These are phyloP conservation scores for Leucophora obtusa DNA, from an alignment of 2,888 invertebrate species.

Conservation along the genomic window DNA sequence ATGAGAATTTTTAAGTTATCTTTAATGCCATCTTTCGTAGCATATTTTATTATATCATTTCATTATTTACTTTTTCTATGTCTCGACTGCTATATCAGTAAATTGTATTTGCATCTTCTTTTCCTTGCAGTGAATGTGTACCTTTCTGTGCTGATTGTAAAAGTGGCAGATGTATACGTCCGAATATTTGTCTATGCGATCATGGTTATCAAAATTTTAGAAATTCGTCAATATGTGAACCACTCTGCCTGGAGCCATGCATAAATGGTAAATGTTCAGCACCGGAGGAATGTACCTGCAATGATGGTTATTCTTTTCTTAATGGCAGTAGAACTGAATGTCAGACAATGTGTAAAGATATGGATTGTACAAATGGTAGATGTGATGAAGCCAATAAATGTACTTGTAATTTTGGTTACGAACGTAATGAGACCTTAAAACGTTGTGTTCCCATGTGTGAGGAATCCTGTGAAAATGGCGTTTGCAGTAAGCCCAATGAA, in stretches of 20 bases:
- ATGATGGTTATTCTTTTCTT: conserved; percentile 67
- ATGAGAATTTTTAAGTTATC: too few species aligned
- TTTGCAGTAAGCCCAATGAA: conserved; percentile 78
- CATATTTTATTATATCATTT: too few species aligned
- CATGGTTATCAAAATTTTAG: conserved; percentile 70
- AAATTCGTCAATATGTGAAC: conserved; percentile 70
- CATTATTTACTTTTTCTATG: too few species aligned
- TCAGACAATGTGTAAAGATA: conserved; percentile 73
- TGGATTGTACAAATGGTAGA: conserved; percentile 77
- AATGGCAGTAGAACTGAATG: conserved; percentile 72
- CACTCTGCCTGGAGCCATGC: conserved; percentile 71
- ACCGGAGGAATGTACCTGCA: conserved; percentile 73
- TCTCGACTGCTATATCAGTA: too few species aligned
- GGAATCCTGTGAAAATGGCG: conserved; percentile 71
- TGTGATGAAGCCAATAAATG: conserved; percentile 82
- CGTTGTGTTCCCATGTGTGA: conserved; percentile 73
- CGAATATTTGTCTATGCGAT: conserved; percentile 72
- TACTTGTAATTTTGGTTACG: conserved; percentile 80
- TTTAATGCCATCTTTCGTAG: too few species aligned
- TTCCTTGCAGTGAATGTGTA: conserved; percentile 69
- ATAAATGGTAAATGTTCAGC: conserved; percentile 72
- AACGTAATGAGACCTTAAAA: conserved; percentile 65
- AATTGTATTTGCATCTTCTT: background rate
- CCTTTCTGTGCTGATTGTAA: conserved; percentile 74
- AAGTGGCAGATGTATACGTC: conserved; percentile 72